phyloP scores from a whole-genome alignment of 1,140 invertebrate species.

The Diploscapter pachys region DNA sequence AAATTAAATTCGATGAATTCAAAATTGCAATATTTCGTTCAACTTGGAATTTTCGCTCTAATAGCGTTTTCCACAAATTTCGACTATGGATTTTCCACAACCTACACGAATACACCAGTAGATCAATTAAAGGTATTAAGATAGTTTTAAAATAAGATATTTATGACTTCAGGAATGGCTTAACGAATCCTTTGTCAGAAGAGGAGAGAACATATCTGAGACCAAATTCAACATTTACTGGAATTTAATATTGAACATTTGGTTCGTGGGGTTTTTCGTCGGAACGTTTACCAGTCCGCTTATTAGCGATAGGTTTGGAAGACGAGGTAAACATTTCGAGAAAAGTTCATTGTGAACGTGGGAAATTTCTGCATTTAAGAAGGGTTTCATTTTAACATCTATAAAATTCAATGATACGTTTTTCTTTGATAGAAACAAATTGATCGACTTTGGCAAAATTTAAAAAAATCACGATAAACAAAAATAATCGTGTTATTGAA shows the following conservation, averaged over 20 bases:
- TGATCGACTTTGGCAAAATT: too few relatives aligned
- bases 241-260: constrained; percentile 25
- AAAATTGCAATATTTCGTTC: too few relatives aligned
- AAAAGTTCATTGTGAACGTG: not conserved
- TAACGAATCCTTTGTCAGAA: constrained; percentile 10
- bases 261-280: constrained; percentile 41
- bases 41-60: not conserved
- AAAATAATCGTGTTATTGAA: not conserved
- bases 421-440: not conserved
- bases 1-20: too few relatives aligned
- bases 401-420: not conserved
- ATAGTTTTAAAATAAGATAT: not conserved
- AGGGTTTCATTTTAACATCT: not conserved
- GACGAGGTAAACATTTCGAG: constrained; percentile 28
- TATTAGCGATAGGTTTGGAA: constrained; percentile 39
- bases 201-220: not conserved
- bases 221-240: constrained; percentile 13
- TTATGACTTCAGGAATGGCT: constrained; percentile 12
- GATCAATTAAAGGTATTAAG: constrained; percentile 31
- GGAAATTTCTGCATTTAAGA: not conserved
- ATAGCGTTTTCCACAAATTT: constrained; percentile 33
- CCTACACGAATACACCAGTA: constrained; percentile 41
- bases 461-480: too few relatives aligned
- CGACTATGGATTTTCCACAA: constrained; percentile 35
- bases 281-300: constrained; percentile 37